These are phyloP conservation scores for Caradrina clavipalpis DNA, from an alignment of 2,888 invertebrate genomes.

Conservation along the genomic window DNA sequence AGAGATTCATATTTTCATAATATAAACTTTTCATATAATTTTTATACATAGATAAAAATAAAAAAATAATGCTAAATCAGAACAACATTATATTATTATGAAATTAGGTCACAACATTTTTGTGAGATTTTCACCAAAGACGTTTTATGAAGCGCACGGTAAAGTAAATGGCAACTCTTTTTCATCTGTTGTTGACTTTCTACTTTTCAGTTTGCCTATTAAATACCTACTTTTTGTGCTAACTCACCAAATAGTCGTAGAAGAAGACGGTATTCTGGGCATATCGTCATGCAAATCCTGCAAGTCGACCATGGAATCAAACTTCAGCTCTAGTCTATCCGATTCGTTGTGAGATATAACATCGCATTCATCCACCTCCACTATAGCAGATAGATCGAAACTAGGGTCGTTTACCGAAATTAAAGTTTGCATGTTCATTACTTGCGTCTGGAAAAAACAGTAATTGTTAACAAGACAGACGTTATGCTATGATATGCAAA, in stretches of 20 bases:
- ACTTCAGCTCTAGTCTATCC: conserved; percentile 84
- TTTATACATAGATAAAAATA: background rate
- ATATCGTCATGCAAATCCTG: conserved; percentile 81
- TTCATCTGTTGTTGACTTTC: background rate
- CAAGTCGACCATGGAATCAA: conserved; percentile 81
- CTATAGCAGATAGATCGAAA: conserved; percentile 87
- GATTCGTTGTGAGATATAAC: conserved; percentile 79
- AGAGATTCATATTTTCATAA: conserved; percentile 1
- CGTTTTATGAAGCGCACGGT: background rate
- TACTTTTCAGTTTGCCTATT: background rate
- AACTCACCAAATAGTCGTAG: conserved; percentile 83
- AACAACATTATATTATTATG: too few species aligned
- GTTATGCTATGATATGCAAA: background rate
- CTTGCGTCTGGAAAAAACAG: conserved; percentile 78
- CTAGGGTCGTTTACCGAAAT: conserved; percentile 86
- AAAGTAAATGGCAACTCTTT: background rate
- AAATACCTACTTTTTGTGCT: background rate
- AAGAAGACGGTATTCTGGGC: conserved; percentile 76
- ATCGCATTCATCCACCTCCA: conserved; percentile 87
- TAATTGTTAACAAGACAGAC: background rate
- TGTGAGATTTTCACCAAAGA: background rate
- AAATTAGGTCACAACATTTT: background rate
- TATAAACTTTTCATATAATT: background rate
- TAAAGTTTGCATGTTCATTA: conserved; percentile 87
- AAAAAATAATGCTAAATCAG: too few species aligned